phyloP scores from a whole-genome alignment of 2,888 invertebrate species.

The Shargacucullia verbasci region DNA sequence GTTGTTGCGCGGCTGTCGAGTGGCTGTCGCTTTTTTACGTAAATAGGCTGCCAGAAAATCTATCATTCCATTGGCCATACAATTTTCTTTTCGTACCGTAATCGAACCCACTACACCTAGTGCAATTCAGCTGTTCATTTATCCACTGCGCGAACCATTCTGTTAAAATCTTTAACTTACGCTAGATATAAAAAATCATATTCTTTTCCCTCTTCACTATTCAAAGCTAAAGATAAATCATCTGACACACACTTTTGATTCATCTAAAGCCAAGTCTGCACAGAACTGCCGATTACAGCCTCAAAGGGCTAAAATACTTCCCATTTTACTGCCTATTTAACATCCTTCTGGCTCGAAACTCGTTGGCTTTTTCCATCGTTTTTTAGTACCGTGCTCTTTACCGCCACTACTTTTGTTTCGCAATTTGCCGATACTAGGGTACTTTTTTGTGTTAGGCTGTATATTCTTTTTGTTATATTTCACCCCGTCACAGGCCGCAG shows the following conservation, averaged over 20 bases:
- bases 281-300: constrained; percentile 8
- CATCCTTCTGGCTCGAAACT: constrained; percentile 34
- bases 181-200: no score
- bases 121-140: no score
- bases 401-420: constrained; percentile 74
- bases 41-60: no score
- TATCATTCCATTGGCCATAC: no score
- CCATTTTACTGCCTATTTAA: constrained; percentile 38
- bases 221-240: constrained; percentile 8
- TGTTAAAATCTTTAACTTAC: no score
- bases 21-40: no score
- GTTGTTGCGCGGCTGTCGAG: no score
- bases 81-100: no score
- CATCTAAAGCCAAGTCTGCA: constrained; percentile 14
- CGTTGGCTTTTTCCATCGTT: constrained; percentile 37
- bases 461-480: constrained; percentile 68
- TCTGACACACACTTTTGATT: constrained; percentile 10
- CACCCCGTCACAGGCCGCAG: constrained; percentile 69
- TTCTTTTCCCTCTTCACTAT: neutral
- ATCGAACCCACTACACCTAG: no score
- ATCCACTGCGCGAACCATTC: no score
- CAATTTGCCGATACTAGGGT: constrained; percentile 71
- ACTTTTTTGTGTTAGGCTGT: constrained; percentile 58
- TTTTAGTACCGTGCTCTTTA: constrained; percentile 57
- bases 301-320: constrained; percentile 33